Evolutionary conservation across 2,888 invertebrate species (phyloP).

Genomic region (Folsomia manolachei): DNA sequence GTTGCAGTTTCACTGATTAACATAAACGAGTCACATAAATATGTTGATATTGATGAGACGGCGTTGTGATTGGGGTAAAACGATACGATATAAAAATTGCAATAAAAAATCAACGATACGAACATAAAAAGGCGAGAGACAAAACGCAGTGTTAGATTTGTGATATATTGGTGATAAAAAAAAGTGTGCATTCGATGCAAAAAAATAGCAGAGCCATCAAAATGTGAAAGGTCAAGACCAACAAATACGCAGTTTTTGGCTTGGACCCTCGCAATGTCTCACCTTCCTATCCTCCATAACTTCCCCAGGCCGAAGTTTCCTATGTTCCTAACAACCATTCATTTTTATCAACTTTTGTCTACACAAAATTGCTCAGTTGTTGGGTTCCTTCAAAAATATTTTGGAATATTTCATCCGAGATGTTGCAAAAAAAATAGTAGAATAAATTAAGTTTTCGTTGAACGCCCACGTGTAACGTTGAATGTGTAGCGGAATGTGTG

Average conservation of each 20-base stretch:
- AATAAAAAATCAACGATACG: not conserved
- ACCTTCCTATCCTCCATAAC: conserved; percentile 92
- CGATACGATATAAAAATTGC: conserved; percentile 4
- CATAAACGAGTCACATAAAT: too few species aligned
- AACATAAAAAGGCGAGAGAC: conserved; percentile 1
- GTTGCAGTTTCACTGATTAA: too few species aligned
- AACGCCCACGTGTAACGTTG: too few species aligned
- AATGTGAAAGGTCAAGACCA: conserved; percentile 17
- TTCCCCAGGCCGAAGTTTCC: conserved; percentile 90
- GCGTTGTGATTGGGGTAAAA: not conserved
- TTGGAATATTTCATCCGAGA: conserved; percentile 1
- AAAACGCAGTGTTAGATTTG: conserved; percentile 6
- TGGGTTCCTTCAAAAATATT: conserved; percentile 13
- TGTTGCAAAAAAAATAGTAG: too few species aligned
- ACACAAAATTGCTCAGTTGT: not conserved
- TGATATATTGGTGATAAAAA: conserved; percentile 6
- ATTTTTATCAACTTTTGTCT: conserved; percentile 3
- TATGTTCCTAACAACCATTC: conserved; percentile 66
- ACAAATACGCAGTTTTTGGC: not conserved
- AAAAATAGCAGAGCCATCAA: conserved; percentile 9
- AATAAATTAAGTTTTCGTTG: not conserved
- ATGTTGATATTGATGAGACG: not conserved
- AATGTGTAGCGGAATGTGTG: too few species aligned
- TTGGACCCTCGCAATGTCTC: conserved; percentile 56
- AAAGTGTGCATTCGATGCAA: conserved; percentile 9